Base-by-base conservation (phyloP, 1,140 invertebrate species). In the Aplysia californica region DNA sequence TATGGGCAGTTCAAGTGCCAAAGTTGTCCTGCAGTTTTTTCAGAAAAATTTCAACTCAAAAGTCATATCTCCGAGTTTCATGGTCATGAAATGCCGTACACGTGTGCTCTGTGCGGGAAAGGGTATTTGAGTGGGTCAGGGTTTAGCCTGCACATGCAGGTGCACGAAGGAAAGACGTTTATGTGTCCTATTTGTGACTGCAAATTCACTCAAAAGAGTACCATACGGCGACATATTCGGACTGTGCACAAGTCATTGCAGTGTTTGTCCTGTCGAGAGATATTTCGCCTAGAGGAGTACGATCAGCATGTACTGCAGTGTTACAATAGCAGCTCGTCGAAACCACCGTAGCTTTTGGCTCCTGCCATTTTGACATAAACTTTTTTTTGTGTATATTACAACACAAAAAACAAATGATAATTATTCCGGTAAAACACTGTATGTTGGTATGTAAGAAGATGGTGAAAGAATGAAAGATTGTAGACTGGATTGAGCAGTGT, bases 91-190 rank as follows among this genome's bases (percentile, higher is more conserved):
- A 35, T 71, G 69, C 44, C 4, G 3, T 71, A 41, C 55, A 58
- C 33, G 33, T 71, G 69, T 55, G 1, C 69, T 36, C 36, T 71
- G 50, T 71, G 69, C 59, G 69, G 69, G 23, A 71, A 71, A 59
- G 44, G 69, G 50, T 71, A 71, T 36, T 33, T 38, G 15, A 58
- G 38, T 5, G 23, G 31, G 26, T 50, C 50, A 33, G 69, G 69
- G 10, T 33, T 71, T 29, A 23, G 35, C 18, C 50, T 50, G 20
- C 69, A 71, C 26, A 71, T 71, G 55, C 69, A 71, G 33, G 69
- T 5, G 35, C 69, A 71, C 26, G 38, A 71, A 36, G 69, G 69
- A 35, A 56, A 71, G 50, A 71, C 15, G 23, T 71, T 33, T 71
- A 6, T 44, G 4, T 71, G 69, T 59, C 69, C 69, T 4, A n/a